Evolutionary conservation across 1,140 invertebrate genomes (phyloP).

Genomic region (Leptestheria dahalacensis): DNA sequence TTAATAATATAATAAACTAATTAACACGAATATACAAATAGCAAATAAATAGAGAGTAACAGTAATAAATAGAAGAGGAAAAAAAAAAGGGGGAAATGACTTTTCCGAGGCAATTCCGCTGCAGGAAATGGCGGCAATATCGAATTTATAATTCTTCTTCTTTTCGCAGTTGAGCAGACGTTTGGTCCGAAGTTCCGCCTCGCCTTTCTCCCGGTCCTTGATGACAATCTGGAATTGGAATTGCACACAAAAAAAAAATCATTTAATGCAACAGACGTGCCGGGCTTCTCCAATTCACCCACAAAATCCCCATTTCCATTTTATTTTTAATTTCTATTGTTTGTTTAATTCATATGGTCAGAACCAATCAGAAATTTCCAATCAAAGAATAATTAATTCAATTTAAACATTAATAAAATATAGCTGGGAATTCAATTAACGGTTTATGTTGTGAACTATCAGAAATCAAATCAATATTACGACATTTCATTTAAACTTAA

Average conservation of each 20-base stretch:
- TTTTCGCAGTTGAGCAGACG: constrained; percentile 83
- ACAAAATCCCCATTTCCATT: not conserved
- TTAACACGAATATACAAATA: not conserved
- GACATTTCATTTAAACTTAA: too few relatives aligned
- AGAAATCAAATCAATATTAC: too few relatives aligned
- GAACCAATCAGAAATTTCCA: not conserved
- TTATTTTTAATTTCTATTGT: not conserved
- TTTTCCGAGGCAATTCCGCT: constrained; percentile 65
- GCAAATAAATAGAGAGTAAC: not conserved
- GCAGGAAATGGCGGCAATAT: constrained; percentile 82
- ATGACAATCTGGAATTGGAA: constrained; percentile 34
- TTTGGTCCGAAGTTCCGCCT: constrained; percentile 52
- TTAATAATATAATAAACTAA: not conserved
- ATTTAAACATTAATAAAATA: too few relatives aligned
- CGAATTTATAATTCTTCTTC: constrained; percentile 84
- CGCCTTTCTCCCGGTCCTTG: constrained; percentile 34
- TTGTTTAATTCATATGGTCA: not conserved
- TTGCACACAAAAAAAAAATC: constrained; percentile 9
- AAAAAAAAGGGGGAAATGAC: too few relatives aligned
- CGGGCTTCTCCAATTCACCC: not conserved
- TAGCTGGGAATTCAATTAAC: too few relatives aligned
- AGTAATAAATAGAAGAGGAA: constrained; percentile 24
- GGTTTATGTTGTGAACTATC: too few relatives aligned
- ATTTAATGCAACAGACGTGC: not conserved
- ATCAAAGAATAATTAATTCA: not conserved